Evolutionary conservation across 2,113 vertebrate species (phyloP), one percentile per base, ranked within the genome.

Genomic region (Danionella cerebrum): DNA sequence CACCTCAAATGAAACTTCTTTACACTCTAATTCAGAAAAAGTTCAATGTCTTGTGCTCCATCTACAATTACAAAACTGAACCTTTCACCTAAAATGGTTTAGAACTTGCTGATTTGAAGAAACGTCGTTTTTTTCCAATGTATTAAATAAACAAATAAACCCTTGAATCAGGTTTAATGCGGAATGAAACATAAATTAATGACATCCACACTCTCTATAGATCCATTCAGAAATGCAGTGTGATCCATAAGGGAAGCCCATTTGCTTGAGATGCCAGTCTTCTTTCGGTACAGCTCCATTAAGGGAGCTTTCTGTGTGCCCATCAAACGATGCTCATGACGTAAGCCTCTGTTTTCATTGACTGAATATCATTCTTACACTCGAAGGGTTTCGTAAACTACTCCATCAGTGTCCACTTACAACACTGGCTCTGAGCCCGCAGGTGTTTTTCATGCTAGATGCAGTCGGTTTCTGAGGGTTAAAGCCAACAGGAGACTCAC

Each of bases 401-500:
- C 45, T 57, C 65, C 36, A 53, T 42, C 50, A 13, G 25, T 68
- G 64, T 59, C 6, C 55, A 58, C 50, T 45, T 41, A 33, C 24
- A 69, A 22, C 12, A n/a, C 38, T 73, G 63, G 21, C 67, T 36
- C 52, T 11, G 12, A 38, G 48, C 66, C 70, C 22, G 11, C 21
- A 16, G 63, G 52, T 48, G 48, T 70, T 70, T 64, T 36, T 76
- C 72, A 51, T 31, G 41, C 45, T 14, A 62, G 53, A 67, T 67
- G 71, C 75, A 73, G 75, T 60, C 42, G 31, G 58, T n/a, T 38
- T 69, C 59, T 47, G 14, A 33, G 36, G 27, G 51, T n/a, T n/a
- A n/a, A 41, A 62, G 35, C 44, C 52, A 44, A 58, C 27, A 47
- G 21, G 33, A n/a, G 44, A 14, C 41, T 21, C 42, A 39, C 25